phyloP scores from a whole-genome alignment of 2,888 invertebrate species.

The Slavum lentiscoides region DNA sequence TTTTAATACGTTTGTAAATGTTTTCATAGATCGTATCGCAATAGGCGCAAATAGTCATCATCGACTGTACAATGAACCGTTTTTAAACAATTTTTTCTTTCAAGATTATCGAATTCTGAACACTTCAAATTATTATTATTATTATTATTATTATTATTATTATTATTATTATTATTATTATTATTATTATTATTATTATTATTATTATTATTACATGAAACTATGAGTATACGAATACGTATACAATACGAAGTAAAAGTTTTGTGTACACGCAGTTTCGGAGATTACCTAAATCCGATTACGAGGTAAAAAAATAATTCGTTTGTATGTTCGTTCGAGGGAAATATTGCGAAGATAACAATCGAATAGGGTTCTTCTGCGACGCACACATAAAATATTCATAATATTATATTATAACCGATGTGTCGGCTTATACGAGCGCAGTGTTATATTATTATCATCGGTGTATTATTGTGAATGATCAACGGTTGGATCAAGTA shows the following conservation, averaged over 20 bases:
- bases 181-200: no score
- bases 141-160: no score
- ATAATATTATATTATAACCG: neutral
- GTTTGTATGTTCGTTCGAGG: neutral
- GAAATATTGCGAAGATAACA: neutral
- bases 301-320: neutral
- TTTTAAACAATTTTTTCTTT: no score
- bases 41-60: no score
- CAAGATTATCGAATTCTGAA: no score
- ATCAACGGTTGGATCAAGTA: slow-evolving; percentile 15
- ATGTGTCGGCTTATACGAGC: neutral
- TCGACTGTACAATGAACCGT: no score
- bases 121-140: no score
- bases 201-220: no score
- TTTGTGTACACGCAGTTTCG: neutral
- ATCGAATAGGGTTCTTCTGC: neutral
- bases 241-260: neutral
- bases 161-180: no score
- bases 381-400: neutral
- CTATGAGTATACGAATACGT: neutral
- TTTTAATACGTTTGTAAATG: no score
- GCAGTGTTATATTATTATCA: slow-evolving; percentile 1
- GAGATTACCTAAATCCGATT: slow-evolving; percentile 12
- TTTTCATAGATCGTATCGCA: no score
- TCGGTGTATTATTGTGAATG: slow-evolving; percentile 1